These are phyloP conservation scores for Scaptomyza tumidula DNA, from an alignment of 2,888 invertebrate species.

Conservation along the genomic window DNA sequence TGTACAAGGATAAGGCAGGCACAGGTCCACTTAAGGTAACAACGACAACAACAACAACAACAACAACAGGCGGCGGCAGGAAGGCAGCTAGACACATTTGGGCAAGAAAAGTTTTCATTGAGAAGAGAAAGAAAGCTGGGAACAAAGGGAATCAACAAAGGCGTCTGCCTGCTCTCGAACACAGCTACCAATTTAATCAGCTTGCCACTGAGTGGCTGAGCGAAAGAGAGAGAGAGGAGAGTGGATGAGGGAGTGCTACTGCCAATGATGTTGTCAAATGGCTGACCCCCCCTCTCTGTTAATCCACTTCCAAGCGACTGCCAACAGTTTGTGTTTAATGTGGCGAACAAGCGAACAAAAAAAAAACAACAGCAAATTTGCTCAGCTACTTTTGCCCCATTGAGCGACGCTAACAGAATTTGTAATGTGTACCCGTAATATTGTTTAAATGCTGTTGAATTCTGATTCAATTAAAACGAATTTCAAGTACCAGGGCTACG, in stretches of 20 bases:
- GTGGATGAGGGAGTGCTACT: conserved; percentile 34
- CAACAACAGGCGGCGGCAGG: conserved; percentile 23
- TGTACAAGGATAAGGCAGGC: conserved; percentile 46
- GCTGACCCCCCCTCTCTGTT: conserved; percentile 34
- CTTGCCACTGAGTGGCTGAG: conserved; percentile 15
- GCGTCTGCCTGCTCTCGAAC: conserved; percentile 50
- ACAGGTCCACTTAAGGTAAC: conserved; percentile 69
- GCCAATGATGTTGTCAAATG: conserved; percentile 75
- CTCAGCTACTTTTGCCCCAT: conserved; percentile 62
- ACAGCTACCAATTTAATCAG: conserved; percentile 72
- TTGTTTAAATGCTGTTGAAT: conserved; percentile 57
- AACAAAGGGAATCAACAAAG: conserved; percentile 68
- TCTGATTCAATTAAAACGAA: conserved; percentile 73
- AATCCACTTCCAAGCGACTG: conserved; percentile 9
- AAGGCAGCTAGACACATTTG: conserved; percentile 73
- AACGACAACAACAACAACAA: conserved; percentile 18
- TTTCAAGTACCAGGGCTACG: conserved; percentile 55
- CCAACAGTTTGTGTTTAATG: conserved; percentile 63
- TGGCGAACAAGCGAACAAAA: conserved; percentile 62
- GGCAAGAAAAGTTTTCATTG: conserved; percentile 47
- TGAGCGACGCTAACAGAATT: conserved; percentile 61
- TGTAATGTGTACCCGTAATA: conserved; percentile 63
- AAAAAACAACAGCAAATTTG: conserved; percentile 40
- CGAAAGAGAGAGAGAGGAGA: not conserved
- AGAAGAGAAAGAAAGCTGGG: conserved; percentile 20